A percentile compares a stretch with the other conserved stretches of the same genome.
phyloP scores from a whole-genome alignment of 1,140 invertebrate genomes.

The Vanessa tameamea region DNA sequence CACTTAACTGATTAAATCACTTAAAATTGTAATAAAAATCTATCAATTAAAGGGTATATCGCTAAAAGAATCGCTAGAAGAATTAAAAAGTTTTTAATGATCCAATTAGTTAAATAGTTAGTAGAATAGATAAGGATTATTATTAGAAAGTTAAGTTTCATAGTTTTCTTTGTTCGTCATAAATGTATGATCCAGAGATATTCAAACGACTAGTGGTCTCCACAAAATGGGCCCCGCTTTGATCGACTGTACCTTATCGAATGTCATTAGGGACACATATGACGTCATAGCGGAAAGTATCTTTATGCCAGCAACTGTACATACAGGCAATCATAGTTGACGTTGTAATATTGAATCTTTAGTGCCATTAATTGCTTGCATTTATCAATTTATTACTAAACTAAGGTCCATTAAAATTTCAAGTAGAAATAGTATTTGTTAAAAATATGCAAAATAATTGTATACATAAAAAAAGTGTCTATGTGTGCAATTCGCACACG shows the following conservation, averaged over 20 bases:
- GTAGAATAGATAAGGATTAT: not conserved
- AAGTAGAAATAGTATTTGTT: no score
- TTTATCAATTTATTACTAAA: not conserved
- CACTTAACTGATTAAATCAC: no score
- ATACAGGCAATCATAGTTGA: not conserved
- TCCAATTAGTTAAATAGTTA: no score
- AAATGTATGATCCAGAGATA: constrained; percentile 6
- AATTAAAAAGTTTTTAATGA: no score
- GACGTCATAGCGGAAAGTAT: constrained; percentile 18
- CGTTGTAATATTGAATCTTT: not conserved
- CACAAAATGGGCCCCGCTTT: not conserved
- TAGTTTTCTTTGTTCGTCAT: not conserved
- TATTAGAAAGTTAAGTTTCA: not conserved
- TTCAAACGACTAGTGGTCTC: not conserved
- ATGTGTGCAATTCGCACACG: no score
- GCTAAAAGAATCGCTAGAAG: no score
- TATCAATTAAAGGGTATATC: no score
- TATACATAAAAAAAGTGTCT: no score
- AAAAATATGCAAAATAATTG: no score
- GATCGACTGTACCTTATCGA: constrained; percentile 23
- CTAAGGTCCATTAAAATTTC: no score
- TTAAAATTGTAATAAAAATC: no score
- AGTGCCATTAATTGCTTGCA: not conserved
- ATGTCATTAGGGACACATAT: constrained; percentile 8
- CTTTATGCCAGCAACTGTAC: constrained; percentile 6